These are phyloP conservation scores for Eretmocerus hayati DNA, from an alignment of 2,888 invertebrate species.

Conservation along the genomic window DNA sequence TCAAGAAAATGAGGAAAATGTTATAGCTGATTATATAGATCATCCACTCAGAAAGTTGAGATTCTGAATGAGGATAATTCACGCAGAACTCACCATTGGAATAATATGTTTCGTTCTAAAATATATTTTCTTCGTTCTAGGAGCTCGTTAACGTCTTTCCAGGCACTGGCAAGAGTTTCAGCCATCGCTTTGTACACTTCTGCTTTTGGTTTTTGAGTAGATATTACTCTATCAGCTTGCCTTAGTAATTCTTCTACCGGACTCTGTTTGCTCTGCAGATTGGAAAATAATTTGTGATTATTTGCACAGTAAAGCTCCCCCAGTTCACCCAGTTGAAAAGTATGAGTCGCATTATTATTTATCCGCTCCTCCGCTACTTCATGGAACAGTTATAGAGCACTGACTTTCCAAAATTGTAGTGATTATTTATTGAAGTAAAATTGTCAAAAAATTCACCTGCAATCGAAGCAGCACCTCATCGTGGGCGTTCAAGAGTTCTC, in stretches of 20 bases:
- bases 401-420: too few relatives aligned
- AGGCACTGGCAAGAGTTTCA: slow-evolving; percentile 65
- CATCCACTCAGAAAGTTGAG: too few relatives aligned
- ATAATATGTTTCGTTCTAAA: slow-evolving; percentile 69
- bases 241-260: slow-evolving; percentile 80
- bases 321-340: too few relatives aligned
- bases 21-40: too few relatives aligned
- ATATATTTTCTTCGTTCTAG: slow-evolving; percentile 70
- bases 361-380: too few relatives aligned
- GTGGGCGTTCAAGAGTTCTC: slow-evolving; percentile 68
- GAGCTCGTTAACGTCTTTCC: slow-evolving; percentile 76
- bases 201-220: slow-evolving; percentile 65
- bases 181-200: slow-evolving; percentile 87
- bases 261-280: slow-evolving; percentile 75
- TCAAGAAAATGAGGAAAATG: too few relatives aligned
- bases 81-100: slow-evolving; percentile 62
- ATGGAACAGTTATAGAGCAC: too few relatives aligned
- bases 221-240: slow-evolving; percentile 78
- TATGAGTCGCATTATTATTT: too few relatives aligned
- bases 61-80: too few relatives aligned
- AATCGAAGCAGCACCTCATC: slow-evolving; percentile 76
- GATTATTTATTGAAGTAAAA: too few relatives aligned
- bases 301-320: too few relatives aligned
- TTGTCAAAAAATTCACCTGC: slow-evolving; percentile 56
- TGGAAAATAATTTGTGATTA: too few relatives aligned